phyloP scores from a whole-genome alignment of 2,797 vertebrate species.

The Characodon lateralis region DNA sequence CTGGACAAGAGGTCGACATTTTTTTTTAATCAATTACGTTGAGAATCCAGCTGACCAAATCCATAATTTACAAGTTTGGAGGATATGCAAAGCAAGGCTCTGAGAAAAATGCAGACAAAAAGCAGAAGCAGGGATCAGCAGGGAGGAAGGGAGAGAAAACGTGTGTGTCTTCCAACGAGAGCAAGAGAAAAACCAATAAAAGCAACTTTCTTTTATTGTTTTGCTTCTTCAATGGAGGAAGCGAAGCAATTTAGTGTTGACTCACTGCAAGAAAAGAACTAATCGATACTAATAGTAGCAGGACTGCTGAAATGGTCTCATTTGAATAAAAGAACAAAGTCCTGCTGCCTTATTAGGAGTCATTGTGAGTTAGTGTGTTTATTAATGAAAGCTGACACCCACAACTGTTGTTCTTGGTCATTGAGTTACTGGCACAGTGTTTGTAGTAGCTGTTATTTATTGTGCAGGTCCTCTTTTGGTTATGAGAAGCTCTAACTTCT shows the following conservation, averaged over 20 bases:
- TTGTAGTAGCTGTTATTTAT: slow-evolving; percentile 36
- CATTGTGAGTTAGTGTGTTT: slow-evolving; percentile 30
- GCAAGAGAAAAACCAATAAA: no score
- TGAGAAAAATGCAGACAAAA: no score
- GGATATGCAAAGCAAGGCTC: no score
- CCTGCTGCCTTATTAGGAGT: slow-evolving; percentile 22
- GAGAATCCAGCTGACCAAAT: no score
- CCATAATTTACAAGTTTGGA: no score
- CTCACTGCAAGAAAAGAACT: background rate
- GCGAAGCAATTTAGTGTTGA: slow-evolving; percentile 16
- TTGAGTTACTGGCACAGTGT: slow-evolving; percentile 37
- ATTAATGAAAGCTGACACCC: slow-evolving; percentile 42
- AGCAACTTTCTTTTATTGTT: slow-evolving; percentile 10
- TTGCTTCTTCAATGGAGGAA: slow-evolving; percentile 13
- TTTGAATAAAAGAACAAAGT: slow-evolving; percentile 23
- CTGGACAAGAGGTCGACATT: no score
- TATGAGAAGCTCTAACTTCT: slow-evolving; percentile 31
- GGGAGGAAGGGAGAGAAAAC: no score
- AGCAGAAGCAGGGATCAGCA: no score
- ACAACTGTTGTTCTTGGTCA: slow-evolving; percentile 45
- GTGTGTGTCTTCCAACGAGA: no score
- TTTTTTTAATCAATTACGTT: no score
- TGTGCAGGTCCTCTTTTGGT: slow-evolving; percentile 18
- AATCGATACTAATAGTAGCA: slow-evolving; percentile 11
- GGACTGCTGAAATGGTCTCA: background rate